Base-by-base conservation (phyloP, 2,888 invertebrate genomes). In the Drosophila peninsularis region DNA sequence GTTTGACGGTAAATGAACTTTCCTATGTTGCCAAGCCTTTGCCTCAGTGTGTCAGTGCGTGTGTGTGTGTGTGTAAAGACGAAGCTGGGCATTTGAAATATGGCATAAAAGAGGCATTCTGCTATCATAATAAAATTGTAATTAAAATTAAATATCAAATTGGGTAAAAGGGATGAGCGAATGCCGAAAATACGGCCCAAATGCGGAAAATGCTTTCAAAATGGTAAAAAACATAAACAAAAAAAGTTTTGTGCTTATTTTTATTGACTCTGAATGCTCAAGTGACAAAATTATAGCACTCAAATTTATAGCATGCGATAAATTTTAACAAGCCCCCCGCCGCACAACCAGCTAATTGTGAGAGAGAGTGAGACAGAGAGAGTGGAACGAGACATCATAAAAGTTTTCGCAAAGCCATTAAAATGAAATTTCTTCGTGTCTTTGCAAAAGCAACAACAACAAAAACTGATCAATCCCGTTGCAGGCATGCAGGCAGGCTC, bases 1-100 rank as follows among this genome's bases (percentile, higher is more conserved):
- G 82, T 77, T 80, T 82, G 85, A 82, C 82, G 78, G 82, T 81
- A 84, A 82, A 77, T 84, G 79, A 82, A 82, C 79, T 84, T 79
- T 82, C 71, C 66, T 69, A 76, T 64, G 58, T 63, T 57, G 58
- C 47, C 52, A 68, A 72, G 53, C 58, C 55, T 39, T 57, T 55
- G 54, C 53, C 52, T 17, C 10, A 52, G 19, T 50, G 34, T 62
- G 62, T 49, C 62, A 45, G 37, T 54, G 50, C 56, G n/a, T 52
- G 39, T 21, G 45, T 19, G 39, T 62, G 60, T 52, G 65, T 49
- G 45, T 54, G 27, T 30, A 44, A 75, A 50, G 50, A 75, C 37
- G 66, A 62, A 65, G 53, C 34, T 73, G 75, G 57, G 66, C 82
- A 78, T 73, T 82, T 71, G 68, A 83, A 82, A 75, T 75, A 73